Base-by-base conservation (phyloP, 1,140 invertebrate species). In the Caerostris extrusa region DNA sequence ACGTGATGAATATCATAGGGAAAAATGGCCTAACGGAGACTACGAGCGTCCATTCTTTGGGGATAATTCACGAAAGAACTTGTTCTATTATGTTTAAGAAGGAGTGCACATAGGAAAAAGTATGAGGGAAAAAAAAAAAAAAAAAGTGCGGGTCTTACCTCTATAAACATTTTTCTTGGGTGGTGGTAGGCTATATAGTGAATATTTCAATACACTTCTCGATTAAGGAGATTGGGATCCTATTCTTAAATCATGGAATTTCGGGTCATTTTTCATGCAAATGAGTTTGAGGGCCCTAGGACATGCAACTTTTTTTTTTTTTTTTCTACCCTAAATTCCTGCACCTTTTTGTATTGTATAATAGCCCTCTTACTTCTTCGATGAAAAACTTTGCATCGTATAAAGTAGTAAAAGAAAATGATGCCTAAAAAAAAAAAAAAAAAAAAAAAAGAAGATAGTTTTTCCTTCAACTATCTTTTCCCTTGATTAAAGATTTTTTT, bases 51-150 rank as follows among this genome's bases (percentile, higher is more conserved):
- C 34, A 77, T 77, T 77, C 34, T 77, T 12, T 77, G 71, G 12
- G 91, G 83, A 87, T 93, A 93, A 93, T 93, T 93, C 91, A 87
- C 50, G 55, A 71, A 60, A 34, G 61, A 93, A 93, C 91, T 93
- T 93, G 83, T 93, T 93, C 91, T 93, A 93, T 93, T 93, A 93
- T 93, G 91, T 93, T 82, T 91, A 61, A 81, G 50, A 89, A 89
- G 87, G 34, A 61, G 12, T 55, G 87, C 58, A 17, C 12, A 34
- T 5, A 7, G 82, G 14, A 19, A 14, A 34, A 34, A 34, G 34
- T 34, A 34, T 0, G 34, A 34, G 34, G 34, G 34, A 34, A 34
- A 34, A 34, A 34, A 34, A 1, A 34, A n/a, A 56, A 56, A 83
- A 53, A 19, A 19, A 19, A 56, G 34, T 34, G 17, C 17, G 19